phyloP scores from a whole-genome alignment of 2,113 vertebrate genomes.

The Bos taurus region ARS-UCD2.0 NC_037337.1:54010001-54010500 shows the following conservation, averaged over 20 bases:
- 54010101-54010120: not conserved
- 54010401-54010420: not conserved
- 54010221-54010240: not conserved
- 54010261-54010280: not conserved
- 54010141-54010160: not conserved
- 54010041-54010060: no score
- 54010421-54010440: not conserved
- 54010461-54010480: not conserved
- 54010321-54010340: not conserved
- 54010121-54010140: not conserved
- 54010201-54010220: not conserved
- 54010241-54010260: not conserved
- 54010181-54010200: not conserved
- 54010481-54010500: not conserved
- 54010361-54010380: not conserved
- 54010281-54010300: not conserved
- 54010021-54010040: no score
- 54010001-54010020: no score
- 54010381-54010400: not conserved
- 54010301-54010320: not conserved
- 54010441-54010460: not conserved
- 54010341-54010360: not conserved
- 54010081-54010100: not conserved
- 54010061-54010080: not conserved
- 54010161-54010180: not conserved